A percentile compares a stretch with the other conserved stretches of the same genome.
phyloP scores from a whole-genome alignment of 2,888 invertebrate genomes.

The Phlogophora meticulosa region DNA sequence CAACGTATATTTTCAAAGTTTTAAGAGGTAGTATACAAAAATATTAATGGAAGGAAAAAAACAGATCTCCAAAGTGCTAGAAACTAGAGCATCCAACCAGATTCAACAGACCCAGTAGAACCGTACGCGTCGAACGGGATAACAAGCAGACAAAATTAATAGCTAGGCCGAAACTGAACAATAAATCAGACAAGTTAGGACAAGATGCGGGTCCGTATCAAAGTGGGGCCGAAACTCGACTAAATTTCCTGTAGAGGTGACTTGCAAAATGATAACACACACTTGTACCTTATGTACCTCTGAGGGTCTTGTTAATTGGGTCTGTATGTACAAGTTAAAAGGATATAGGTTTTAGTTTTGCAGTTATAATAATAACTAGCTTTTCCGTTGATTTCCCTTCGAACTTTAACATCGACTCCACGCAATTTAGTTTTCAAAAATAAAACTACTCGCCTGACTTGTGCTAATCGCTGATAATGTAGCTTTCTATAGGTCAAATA shows the following conservation, averaged over 20 bases:
- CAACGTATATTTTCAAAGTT: no score
- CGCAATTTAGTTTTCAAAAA: no score
- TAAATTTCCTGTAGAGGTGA: constrained; percentile 58
- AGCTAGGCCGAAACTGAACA: constrained; percentile 52
- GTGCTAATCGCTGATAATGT: no score
- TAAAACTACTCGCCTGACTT: no score
- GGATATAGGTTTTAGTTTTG: neutral
- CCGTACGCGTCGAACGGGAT: constrained; percentile 53
- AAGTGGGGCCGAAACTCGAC: constrained; percentile 46
- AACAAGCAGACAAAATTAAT: constrained; percentile 62
- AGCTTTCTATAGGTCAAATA: no score
- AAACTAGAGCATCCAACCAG: neutral
- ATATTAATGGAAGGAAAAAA: no score
- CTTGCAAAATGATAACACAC: constrained; percentile 62
- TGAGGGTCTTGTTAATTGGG: constrained; percentile 24
- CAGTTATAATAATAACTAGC: no score
- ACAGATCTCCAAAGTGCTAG: no score
- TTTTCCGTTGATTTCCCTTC: no score
- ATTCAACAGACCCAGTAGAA: constrained; percentile 30
- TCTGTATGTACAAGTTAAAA: neutral
- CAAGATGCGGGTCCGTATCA: constrained; percentile 64
- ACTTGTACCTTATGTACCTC: constrained; percentile 42
- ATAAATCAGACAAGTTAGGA: constrained; percentile 62
- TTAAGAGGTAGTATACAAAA: no score
- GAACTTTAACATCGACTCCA: no score